Base-by-base conservation (phyloP, 2,888 invertebrate genomes). In the Pantelozetes paolii region DNA sequence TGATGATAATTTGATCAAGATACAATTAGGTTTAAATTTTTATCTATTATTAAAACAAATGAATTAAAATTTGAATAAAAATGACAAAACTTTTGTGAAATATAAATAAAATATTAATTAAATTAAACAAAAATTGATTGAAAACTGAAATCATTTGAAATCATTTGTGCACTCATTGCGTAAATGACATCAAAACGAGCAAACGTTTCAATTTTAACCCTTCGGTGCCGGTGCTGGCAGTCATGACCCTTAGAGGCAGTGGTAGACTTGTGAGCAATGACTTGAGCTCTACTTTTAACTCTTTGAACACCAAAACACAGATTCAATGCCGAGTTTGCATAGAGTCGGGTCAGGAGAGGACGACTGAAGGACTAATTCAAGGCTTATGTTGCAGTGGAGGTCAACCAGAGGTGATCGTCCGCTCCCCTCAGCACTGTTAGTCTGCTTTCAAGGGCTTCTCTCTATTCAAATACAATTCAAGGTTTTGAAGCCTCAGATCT, bases 321-420 rank as follows among this genome's bases (percentile, higher is more conserved):
- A 18, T 71, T 73, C 73, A 73, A 73, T 73, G 73, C 69, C 69
- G 48, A 13, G 26, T 18, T 45, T 15, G 30, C 23, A 32, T 30
- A 42, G 48, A 54, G 50, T 69, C 26, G 50, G 73, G 73, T 73
- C 73, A 69, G 23, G 20, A 32, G 69, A 73, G 73, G 73, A 69
- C 73, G 54, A 26, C 23, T 73, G 69, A 73, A 73, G 73, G 73
- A 72, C 72, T 72, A 42, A 62, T 40, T 62, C 72, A 72, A 72
- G 72, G 72, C 23, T 72, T 40, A 32, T n/a, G n/a, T 15, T 28
- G 62, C 36, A 28, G 28, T 62, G 32, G 62, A 62, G 62, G 62
- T 62, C 62, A 62, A 15, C 36, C 30, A 62, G 36, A 62, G 62
- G 62, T 62, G 62, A 62, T 62, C 62, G 62, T 62, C 62, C 62